These are phyloP conservation scores for Scelioninae gen. 1 DNA, from an alignment of 2,888 invertebrate genomes.

Conservation along the genomic window DNA sequence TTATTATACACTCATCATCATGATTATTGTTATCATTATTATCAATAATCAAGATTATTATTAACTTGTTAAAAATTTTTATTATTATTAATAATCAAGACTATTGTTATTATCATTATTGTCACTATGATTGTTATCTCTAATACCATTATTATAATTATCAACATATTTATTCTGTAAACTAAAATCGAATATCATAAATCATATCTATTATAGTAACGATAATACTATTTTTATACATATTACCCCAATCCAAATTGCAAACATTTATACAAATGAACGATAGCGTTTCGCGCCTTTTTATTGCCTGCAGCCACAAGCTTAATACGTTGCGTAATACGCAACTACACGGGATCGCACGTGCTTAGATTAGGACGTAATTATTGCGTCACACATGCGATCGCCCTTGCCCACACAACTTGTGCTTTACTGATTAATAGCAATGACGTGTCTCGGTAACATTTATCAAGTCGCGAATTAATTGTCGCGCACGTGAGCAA, in stretches of 20 bases:
- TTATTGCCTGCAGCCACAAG: constrained; percentile 43
- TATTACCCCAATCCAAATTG: constrained; percentile 13
- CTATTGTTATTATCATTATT: no score
- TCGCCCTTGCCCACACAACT: constrained; percentile 30
- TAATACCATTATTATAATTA: no score
- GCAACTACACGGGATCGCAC: constrained; percentile 62
- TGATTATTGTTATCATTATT: no score
- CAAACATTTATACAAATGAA: constrained; percentile 34
- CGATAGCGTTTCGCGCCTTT: constrained; percentile 21
- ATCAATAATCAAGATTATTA: no score
- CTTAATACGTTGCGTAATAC: constrained; percentile 55
- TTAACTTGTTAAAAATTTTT: no score
- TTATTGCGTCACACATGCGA: constrained; percentile 62
- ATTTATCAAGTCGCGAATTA: constrained; percentile 69
- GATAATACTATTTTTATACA: neutral
- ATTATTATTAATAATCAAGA: no score
- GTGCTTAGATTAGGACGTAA: constrained; percentile 65
- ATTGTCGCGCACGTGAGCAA: constrained; percentile 68
- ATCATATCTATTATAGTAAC: neutral
- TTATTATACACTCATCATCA: no score
- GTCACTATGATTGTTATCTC: no score
- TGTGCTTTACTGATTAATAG: constrained; percentile 51
- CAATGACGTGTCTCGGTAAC: constrained; percentile 62
- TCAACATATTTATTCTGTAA: no score
- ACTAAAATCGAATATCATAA: no score